Evolutionary conservation across 2,888 invertebrate species (phyloP).

Genomic region (Petrolisthes cinctipes): DNA sequence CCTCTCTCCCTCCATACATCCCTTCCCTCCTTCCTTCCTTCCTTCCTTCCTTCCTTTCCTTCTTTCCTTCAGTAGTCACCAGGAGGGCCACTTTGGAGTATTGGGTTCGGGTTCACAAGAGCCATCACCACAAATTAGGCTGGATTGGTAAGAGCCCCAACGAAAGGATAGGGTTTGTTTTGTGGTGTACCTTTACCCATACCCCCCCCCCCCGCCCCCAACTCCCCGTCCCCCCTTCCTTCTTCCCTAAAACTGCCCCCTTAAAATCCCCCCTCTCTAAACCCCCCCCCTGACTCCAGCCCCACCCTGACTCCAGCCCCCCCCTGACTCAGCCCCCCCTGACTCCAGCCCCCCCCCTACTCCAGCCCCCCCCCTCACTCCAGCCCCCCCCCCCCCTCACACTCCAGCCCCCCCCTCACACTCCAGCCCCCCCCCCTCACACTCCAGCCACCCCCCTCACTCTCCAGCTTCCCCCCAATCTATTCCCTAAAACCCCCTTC

Average conservation of each 20-base stretch:
- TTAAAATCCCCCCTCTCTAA: neutral
- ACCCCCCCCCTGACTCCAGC: neutral
- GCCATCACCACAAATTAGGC: neutral
- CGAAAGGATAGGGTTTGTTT: neutral
- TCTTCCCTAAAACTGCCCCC: neutral
- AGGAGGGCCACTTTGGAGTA: neutral
- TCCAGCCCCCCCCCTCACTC: too few relatives aligned
- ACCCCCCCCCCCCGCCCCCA: neutral
- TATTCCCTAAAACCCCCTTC: too few relatives aligned
- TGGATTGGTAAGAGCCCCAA: neutral
- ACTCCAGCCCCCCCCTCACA: too few relatives aligned
- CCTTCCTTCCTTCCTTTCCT: neutral
- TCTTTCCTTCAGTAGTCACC: neutral
- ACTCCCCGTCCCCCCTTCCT: neutral
- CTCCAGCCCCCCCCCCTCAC: neutral
- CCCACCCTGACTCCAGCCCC: neutral
- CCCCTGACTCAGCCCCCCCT: too few relatives aligned
- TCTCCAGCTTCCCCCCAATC: too few relatives aligned
- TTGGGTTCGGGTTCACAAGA: neutral
- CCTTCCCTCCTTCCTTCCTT: neutral
- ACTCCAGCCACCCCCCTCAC: too few relatives aligned
- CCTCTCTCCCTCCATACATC: too few relatives aligned
- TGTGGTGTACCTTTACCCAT: neutral
- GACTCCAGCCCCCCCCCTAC: too few relatives aligned
- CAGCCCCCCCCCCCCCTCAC: neutral